Evolutionary conservation across 2,888 invertebrate species (phyloP).

Genomic region (Pterostichus niger): DNA sequence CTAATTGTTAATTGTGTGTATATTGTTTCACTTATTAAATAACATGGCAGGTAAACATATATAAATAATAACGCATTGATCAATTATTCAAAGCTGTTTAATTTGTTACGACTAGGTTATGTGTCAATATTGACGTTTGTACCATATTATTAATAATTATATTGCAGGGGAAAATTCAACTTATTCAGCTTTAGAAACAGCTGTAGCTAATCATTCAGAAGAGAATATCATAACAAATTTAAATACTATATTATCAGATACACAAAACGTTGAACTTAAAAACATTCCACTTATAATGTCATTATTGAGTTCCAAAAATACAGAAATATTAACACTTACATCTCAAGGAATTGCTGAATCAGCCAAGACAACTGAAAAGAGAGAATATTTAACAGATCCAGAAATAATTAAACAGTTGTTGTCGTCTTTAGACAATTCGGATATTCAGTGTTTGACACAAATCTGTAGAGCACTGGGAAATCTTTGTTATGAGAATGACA

Average conservation of each 20-base stretch:
- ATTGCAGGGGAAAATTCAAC: constrained; percentile 56
- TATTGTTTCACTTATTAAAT: constrained; percentile 44
- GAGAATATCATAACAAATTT: constrained; percentile 78
- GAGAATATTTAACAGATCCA: constrained; percentile 84
- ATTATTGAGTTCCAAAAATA: constrained; percentile 77
- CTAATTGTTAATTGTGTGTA: constrained; percentile 54
- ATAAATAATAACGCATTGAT: background rate
- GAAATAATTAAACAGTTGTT: constrained; percentile 82
- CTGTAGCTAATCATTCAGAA: constrained; percentile 70
- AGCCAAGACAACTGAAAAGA: constrained; percentile 87
- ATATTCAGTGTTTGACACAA: constrained; percentile 82
- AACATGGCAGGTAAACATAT: constrained; percentile 54
- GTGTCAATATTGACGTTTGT: constrained; percentile 24
- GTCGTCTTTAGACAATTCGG: constrained; percentile 79
- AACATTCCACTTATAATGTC: constrained; percentile 77
- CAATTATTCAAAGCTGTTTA: constrained; percentile 23
- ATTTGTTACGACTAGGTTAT: constrained; percentile 52
- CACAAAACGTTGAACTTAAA: constrained; percentile 78
- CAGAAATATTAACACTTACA: constrained; percentile 79
- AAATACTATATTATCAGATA: constrained; percentile 77
- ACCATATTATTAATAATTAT: background rate
- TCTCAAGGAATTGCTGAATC: constrained; percentile 90
- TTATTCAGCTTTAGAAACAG: constrained; percentile 57
- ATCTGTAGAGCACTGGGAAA: constrained; percentile 92
- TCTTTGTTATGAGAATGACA: constrained; percentile 92